A percentile compares a stretch with the other conserved stretches of the same genome.
phyloP scores from a whole-genome alignment of 1,140 invertebrate genomes.

The Nomia melanderi region DNA sequence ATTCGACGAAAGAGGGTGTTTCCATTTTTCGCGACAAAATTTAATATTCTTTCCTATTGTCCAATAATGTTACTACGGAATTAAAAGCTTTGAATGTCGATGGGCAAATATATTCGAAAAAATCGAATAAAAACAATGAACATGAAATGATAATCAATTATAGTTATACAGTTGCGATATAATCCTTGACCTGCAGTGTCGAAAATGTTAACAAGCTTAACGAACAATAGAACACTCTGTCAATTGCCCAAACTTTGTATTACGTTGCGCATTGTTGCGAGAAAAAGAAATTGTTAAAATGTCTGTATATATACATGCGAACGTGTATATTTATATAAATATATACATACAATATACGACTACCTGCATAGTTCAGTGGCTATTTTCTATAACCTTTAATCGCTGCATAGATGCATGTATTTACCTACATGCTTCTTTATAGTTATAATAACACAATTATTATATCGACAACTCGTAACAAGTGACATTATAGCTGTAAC shows the following conservation, averaged over 20 bases:
- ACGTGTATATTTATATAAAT: constrained; percentile 46
- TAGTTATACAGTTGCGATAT: not conserved
- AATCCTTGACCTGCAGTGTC: not conserved
- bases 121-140: not conserved
- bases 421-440: too few relatives aligned
- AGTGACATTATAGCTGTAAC: too few relatives aligned
- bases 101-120: not conserved
- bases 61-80: too few relatives aligned
- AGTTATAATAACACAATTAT: too few relatives aligned
- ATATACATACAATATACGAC: constrained; percentile 22
- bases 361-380: too few relatives aligned
- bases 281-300: constrained; percentile 22
- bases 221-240: not conserved
- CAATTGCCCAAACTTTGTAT: constrained; percentile 7
- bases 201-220: not conserved
- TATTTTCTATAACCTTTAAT: too few relatives aligned
- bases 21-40: not conserved
- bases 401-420: too few relatives aligned
- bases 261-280: not conserved
- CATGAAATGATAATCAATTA: not conserved
- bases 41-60: too few relatives aligned
- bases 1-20: not conserved
- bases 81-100: not conserved
- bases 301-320: constrained; percentile 38
- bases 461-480: too few relatives aligned